Base-by-base conservation (phyloP, 2,888 invertebrate species). In the Nymphalis polychloros region DNA sequence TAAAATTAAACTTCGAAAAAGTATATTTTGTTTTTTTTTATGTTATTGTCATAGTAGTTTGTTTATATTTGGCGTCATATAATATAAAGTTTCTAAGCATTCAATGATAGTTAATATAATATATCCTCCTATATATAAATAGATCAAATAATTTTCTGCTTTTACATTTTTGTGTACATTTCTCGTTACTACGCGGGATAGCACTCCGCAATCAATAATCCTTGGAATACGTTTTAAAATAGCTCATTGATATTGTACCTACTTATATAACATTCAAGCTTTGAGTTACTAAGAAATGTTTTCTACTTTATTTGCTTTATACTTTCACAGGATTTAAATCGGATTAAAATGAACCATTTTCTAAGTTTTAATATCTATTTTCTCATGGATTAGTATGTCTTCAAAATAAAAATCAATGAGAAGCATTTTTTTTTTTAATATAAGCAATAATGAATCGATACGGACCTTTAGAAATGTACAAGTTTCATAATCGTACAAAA, bases 171-270 rank as follows among this genome's bases (percentile, higher is more conserved):
- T 27, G 6, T 1, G 49, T 49, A 49, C n/a, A 49, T 19, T n/a
- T 6, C 31, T n/a, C 31, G 55, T 31, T 31, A 27, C 31, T 27
- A 17, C 17, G 35, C 19, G 17, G 49, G n/a, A 19, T 49, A 19
- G 31, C 55, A n/a, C 35, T 66, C 62, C 41, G 48, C 62, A 70
- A 70, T 70, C 70, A 62, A 70, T 70, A 70, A 59, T 64, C 67
- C 52, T 64, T 62, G 67, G 67, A 67, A 64, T 31, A 55, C 55
- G n/a, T 67, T 70, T 70, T 64, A 70, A 70, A 67, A 67, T 70
- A 70, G 67, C 67, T 27, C 50, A 48, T 59, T 59, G 70, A 70
- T 64, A 55, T 53, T 17, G 23, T 55, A 52, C 52, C 52, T 52
- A 52, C 52, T 52, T 52, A 52, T 23, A 50, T 53, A 55, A 35